Evolutionary conservation across 2,113 vertebrate species (phyloP), one percentile per base, ranked within the genome.

Genomic region (Takifugu flavidus): DNA sequence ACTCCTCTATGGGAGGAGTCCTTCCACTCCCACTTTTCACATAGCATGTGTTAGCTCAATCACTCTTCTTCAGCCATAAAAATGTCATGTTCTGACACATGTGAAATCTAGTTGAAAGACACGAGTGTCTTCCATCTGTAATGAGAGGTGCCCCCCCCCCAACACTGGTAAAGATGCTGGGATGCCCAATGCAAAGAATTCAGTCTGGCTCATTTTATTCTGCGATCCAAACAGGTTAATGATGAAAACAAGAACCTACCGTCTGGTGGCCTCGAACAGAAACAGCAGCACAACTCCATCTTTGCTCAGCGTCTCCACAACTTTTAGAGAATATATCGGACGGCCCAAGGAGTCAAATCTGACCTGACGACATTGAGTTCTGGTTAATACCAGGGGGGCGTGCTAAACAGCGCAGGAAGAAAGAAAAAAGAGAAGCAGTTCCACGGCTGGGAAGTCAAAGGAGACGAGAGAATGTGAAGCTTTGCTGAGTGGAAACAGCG

Each of bases 261-360:
- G 49, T 71, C 2, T 2, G 29, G 59, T 1, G 53, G 67, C 65
- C 70, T 39, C 0, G 58, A 25, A 47, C 89, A 90, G 51, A 82
- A 70, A 65, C 89, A 90, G 56, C 88, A 91, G 86, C 90, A 90
- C n/a, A 88, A 62, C 56, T 87, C 85, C 90, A 91, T 91, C 78
- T 62, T 53, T 63, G 53, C 76, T 57, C 59, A 52, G 64, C 62
- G 73, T 47, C 78, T 76, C 59, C 79, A 52, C 63, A 63, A 73
- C 81, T 86, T 86, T 90, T 70, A 73, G 60, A 71, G 76, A 65
- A 84, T 86, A 83, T 27, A 56, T 77, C 66, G 65, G 85, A 83
- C 77, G 74, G 72, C 68, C 20, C 75, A 68, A 53, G 58, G 70
- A 87, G 75, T 79, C 85, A 77, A 57, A 79, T 74, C 85, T 89